Evolutionary conservation across 2,113 vertebrate genomes (phyloP), one percentile per base, ranked within the genome.

Genomic region (Salvator merianae): DNA sequence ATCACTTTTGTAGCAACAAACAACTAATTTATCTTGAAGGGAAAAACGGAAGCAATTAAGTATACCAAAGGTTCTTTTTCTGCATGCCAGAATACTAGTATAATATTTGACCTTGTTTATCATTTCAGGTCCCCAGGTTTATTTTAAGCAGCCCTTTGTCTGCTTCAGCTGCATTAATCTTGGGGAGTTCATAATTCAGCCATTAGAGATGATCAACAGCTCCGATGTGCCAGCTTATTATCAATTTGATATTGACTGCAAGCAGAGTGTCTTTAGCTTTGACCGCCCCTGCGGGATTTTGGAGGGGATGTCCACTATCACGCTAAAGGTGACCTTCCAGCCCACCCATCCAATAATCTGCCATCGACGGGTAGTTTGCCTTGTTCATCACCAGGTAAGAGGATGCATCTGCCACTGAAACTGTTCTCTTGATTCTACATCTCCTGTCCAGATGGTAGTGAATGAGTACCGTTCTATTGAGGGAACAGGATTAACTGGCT

Each of bases 381-480:
- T 99, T 50, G 84, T 99, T 85, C 96, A 99, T 79, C 96, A 99
- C 86, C 96, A 96, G 97, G 99, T 99, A 94, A 38, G 94, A 86
- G 68, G 81, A 34, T 38, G 1, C 2, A 16, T 62, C 47, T 70
- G 62, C 30, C 16, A 7, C n/a, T 78, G 74, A 74, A 59, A 66
- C 13, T 28, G 34, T 10, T 2, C n/a, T 47, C 16, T 43, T 65
- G 13, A 0, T 14, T 24, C 2, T 34, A 24, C 30, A 22, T 20
- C 20, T 40, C 6, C 14, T 38, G 32, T 69, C 26, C 53, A 69
- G 16, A 3, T 53, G 28, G 30, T 2, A 0, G 0, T 4, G 5
- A 6, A 55, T 50, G 66, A 36, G 5, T 65, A 26, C 16, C 5
- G 1, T 47, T 68, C 9, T 50, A 79, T 24, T 32, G 30, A 59